Evolutionary conservation across 2,888 invertebrate species (phyloP).

Genomic region (Encarsia formosa): DNA sequence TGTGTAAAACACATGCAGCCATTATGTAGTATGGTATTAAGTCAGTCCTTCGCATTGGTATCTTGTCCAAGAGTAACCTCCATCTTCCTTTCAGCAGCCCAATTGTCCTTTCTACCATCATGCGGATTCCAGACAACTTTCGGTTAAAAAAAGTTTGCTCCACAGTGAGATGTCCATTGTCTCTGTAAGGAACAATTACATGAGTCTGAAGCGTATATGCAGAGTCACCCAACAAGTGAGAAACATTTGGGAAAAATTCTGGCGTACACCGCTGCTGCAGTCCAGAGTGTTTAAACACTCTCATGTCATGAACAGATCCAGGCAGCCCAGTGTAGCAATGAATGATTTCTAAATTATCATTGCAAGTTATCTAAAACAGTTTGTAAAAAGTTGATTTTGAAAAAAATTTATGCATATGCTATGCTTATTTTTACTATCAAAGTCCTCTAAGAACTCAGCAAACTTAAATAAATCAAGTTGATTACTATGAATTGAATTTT

Average conservation of each 20-base stretch:
- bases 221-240: slow-evolving; percentile 22
- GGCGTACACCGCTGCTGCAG: slow-evolving; percentile 12
- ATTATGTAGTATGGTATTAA: neutral
- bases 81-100: slow-evolving; percentile 12
- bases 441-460: too few species aligned
- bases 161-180: slow-evolving; percentile 20
- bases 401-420: too few species aligned
- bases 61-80: slow-evolving; percentile 1
- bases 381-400: too few species aligned
- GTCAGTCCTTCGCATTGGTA: slow-evolving; percentile 4
- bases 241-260: slow-evolving; percentile 16
- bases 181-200: slow-evolving; percentile 23
- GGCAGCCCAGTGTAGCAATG: slow-evolving; percentile 22
- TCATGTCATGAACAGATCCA: slow-evolving; percentile 26
- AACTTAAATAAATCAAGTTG: too few species aligned
- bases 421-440: too few species aligned
- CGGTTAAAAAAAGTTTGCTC: slow-evolving; percentile 20
- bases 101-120: slow-evolving; percentile 22
- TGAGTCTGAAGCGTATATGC: slow-evolving; percentile 22
- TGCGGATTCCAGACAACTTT: slow-evolving; percentile 16
- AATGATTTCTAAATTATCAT: slow-evolving; percentile 14
- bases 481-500: too few species aligned
- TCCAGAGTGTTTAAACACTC: slow-evolving; percentile 21
- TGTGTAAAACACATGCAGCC: slow-evolving; percentile 1
- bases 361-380: slow-evolving; percentile 19